phyloP scores from a whole-genome alignment of 2,113 vertebrate genomes.

The Ochotona princeps region DNA sequence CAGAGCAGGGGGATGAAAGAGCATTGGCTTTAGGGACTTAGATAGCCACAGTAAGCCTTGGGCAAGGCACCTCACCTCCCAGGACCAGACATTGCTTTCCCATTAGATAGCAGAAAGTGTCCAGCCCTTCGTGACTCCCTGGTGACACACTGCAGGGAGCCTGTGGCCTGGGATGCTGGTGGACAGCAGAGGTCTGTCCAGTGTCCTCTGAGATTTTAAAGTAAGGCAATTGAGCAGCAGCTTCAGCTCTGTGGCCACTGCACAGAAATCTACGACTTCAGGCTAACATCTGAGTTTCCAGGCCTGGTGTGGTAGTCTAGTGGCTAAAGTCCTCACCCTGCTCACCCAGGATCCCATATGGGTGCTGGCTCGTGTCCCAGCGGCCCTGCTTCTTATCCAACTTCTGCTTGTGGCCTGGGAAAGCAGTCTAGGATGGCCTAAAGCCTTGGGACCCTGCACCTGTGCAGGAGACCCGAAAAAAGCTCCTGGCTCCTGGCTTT shows the following conservation, averaged over 20 bases:
- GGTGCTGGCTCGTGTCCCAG: too few species aligned
- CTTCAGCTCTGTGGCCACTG: neutral
- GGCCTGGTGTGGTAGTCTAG: too few species aligned
- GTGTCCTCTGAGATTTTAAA: neutral
- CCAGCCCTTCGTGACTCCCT: neutral
- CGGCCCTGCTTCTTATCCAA: too few species aligned
- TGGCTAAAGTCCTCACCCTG: too few species aligned
- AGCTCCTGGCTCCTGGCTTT: too few species aligned
- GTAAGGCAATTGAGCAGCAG: neutral
- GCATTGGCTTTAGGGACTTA: neutral
- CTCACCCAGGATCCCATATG: too few species aligned
- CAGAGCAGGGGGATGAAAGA: neutral
- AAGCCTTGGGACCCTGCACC: too few species aligned
- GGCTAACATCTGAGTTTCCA: neutral
- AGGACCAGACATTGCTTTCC: neutral
- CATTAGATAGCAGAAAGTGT: neutral
- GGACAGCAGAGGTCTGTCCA: neutral
- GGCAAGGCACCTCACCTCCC: neutral
- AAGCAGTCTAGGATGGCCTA: too few species aligned
- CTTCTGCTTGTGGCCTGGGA: too few species aligned
- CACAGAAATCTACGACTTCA: rapidly evolving
- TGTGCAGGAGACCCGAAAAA: too few species aligned
- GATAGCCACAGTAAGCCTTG: neutral
- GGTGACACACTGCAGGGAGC: neutral
- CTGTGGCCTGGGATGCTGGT: neutral